These are phyloP conservation scores for Helicoverpa armigera DNA, from an alignment of 1,140 invertebrate species.

Conservation along the genomic window DNA sequence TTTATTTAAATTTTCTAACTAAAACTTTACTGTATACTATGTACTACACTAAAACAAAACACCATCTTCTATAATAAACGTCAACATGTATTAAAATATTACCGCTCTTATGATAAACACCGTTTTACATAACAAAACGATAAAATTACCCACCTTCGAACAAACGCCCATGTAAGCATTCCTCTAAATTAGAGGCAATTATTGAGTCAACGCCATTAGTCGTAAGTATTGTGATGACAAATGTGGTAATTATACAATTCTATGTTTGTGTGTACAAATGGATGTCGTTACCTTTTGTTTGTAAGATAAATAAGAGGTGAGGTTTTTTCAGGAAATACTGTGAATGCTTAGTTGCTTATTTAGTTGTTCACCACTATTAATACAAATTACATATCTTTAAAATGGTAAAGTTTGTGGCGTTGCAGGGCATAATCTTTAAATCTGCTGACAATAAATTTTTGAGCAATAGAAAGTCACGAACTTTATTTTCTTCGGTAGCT, in stretches of 20 bases:
- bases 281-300: neutral
- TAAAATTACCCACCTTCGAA: neutral
- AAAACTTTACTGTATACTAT: too few species aligned
- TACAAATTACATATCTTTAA: too few species aligned
- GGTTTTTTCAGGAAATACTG: constrained; percentile 3
- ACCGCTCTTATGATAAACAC: neutral
- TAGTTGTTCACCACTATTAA: neutral
- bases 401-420: too few species aligned
- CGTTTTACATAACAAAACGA: neutral
- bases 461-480: too few species aligned
- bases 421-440: too few species aligned
- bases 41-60: too few species aligned
- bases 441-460: too few species aligned
- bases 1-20: too few species aligned
- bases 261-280: neutral
- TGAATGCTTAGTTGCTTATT: neutral
- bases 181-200: neutral
- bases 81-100: too few species aligned
- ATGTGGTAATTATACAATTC: neutral
- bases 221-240: neutral
- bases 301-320: neutral
- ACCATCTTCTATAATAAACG: too few species aligned
- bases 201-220: neutral
- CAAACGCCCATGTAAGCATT: neutral
- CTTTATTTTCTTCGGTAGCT: too few species aligned